Base-by-base conservation (phyloP, 2,797 vertebrate species). In the Sarcophilus harrisii region DNA sequence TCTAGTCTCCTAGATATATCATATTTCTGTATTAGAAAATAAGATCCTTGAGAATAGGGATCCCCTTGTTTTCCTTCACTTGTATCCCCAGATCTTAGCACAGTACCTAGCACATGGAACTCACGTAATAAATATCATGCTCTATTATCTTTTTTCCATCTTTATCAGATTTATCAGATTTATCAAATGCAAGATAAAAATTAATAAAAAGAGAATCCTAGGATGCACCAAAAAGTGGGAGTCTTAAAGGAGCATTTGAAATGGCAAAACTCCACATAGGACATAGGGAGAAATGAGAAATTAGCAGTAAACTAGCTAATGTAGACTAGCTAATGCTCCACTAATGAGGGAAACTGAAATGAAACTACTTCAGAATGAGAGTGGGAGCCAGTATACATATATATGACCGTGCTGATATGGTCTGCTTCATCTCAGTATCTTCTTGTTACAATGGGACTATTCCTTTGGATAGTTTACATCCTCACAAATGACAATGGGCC, bases 361-460 rank as follows among this genome's bases (percentile, higher is more conserved):
- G 91, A 92, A 94, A 54, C 93, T 91, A 90, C 66, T 93, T 60
- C 97, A 96, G 97, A 95, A 96, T 93, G 96, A 96, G 97, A 97
- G 92, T n/a, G 14, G 90, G 90, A 94, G n/a, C 62, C 62, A 55
- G 54, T 66, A n/a, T 66, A n/a, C 14, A n/a, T 30, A 66, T 5
- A 29, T 30, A 66, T 66, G 32, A 66, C 12, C 4, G 16, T 14
- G 16, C 60, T n/a, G 14, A 30, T 5, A 2, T 66, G 62, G 13
- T 16, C 60, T 66, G 60, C 32, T 38, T 73, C 66, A 73, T 73
- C 62, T 73, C 32, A 73, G 14, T 73, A 38, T n/a, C 62, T n/a
- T 73, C 14, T 14, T 21, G 6, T 38, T 38, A 73, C n/a, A 73
- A 6, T 21, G n/a, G 14, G n/a, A 73, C 66, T 73, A 5, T 73